Conservation (phyloP, 53 echinoderm and acorn worm genomes). For the Antedon mediterranea region DNA sequence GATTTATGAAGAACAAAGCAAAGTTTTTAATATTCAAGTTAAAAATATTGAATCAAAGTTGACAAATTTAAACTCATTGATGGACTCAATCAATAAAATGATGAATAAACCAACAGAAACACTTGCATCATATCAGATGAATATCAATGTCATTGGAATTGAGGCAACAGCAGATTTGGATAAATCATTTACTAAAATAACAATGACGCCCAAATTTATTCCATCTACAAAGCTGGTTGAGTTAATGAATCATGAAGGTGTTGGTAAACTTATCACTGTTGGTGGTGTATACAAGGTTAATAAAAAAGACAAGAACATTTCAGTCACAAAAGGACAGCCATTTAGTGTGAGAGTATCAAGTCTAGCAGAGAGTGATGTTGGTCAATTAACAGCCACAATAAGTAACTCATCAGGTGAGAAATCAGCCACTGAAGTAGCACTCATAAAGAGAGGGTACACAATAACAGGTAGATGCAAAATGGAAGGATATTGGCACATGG, state of each 20-base stretch:
- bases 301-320: not conserved
- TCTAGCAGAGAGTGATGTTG: not conserved
- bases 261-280: no score
- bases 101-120: not conserved
- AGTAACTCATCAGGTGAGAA: not conserved
- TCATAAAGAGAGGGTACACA: not conserved
- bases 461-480: not conserved
- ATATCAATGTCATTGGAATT: not conserved
- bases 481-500: not conserved
- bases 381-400: not conserved
- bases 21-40: not conserved
- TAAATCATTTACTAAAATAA: no score
- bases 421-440: not conserved
- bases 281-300: not conserved
- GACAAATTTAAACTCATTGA: not conserved
- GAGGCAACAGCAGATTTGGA: not conserved
- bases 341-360: not conserved
- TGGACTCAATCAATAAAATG: not conserved
- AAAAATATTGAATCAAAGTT: not conserved
- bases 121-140: not conserved
- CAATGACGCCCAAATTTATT: no score
- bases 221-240: no score
- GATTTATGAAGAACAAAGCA: not conserved
- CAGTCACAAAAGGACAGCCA: not conserved
- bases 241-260: no score